A percentile compares a stretch with the other conserved stretches of the same genome.
These are phyloP conservation scores for Scomber colias DNA, from an alignment of 2,113 vertebrate species.

Conservation along the genomic window DNA sequence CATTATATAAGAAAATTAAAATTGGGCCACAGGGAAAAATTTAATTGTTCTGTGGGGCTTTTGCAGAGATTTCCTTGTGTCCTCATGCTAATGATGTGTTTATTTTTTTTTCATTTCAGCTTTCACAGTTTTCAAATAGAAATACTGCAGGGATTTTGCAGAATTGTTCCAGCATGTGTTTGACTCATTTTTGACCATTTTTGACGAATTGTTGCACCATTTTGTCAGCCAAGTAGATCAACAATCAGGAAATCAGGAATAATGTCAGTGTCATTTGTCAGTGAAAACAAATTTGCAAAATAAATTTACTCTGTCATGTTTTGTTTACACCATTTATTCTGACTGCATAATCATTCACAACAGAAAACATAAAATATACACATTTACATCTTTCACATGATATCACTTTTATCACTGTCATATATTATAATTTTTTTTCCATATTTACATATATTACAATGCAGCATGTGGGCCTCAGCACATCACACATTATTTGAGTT, in stretches of 20 bases:
- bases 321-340: constrained; percentile 73
- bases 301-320: constrained; percentile 25
- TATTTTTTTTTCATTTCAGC: no score
- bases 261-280: background rate
- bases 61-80: no score
- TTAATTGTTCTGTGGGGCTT: no score
- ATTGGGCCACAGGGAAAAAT: no score
- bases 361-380: constrained; percentile 80
- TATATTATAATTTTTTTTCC: constrained; percentile 86
- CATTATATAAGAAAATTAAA: no score
- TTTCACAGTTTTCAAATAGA: no score
- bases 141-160: no score
- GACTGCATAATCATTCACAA: constrained; percentile 58
- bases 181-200: no score
- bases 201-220: background rate
- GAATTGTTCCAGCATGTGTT: no score
- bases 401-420: constrained; percentile 65
- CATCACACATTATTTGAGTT: constrained; percentile 27
- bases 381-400: constrained; percentile 75
- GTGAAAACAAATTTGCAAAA: background rate
- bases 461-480: constrained; percentile 22
- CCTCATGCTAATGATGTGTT: no score
- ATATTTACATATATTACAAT: constrained; percentile 88
- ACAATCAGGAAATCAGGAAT: no score
- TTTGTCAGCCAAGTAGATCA: no score